Base-by-base conservation (phyloP, 2,113 vertebrate genomes). In the Tetrao urogallus region DNA sequence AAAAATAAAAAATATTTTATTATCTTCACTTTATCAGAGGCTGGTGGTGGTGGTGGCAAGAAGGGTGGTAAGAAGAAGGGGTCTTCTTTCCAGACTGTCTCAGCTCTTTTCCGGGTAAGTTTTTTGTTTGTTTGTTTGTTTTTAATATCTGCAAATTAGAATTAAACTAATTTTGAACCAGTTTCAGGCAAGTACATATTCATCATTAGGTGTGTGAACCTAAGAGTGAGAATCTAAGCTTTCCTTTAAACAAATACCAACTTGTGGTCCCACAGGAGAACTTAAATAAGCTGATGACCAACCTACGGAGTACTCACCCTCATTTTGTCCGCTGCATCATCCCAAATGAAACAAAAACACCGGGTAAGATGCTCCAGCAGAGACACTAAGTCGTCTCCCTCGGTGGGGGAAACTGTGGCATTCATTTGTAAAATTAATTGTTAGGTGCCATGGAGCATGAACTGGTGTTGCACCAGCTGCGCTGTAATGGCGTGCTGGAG, bases 331-430 rank as follows among this genome's bases (percentile, higher is more conserved):
- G 85, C 10, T 87, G 85, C 18, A 87, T 87, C 57, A 87, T 87
- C 66, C 85, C 85, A 21, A 87, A 87, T 79, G 85, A 87, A 79
- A 79, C 75, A 64, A 87, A 87, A 79, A 87, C 85, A 64, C 85
- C 85, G 19, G 85, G 85, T 87, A 87, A 79, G 66, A 27, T 3
- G 5, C 8, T 27, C 42, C 47, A 27, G 16, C 21, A 50, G 34
- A 58, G 47, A 48, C 3, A 40, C 20, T 19, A 20, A 15, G 10
- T 3, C 10, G 13, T 50, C 40, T 5, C 28, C 22, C 43, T 34
- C 13, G 20, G 34, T 4, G 25, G 10, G 32, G 64, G 14, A 47
- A 81, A 38, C 10, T 19, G 13, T 7, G 32, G 10, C 40, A n/a
- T 50, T 60, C 17, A 71, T 61, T 61, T 82, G 14, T 21, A 6